These are phyloP conservation scores for Sthenelais limicola DNA, from an alignment of 2,888 invertebrate genomes.

Conservation along the genomic window DNA sequence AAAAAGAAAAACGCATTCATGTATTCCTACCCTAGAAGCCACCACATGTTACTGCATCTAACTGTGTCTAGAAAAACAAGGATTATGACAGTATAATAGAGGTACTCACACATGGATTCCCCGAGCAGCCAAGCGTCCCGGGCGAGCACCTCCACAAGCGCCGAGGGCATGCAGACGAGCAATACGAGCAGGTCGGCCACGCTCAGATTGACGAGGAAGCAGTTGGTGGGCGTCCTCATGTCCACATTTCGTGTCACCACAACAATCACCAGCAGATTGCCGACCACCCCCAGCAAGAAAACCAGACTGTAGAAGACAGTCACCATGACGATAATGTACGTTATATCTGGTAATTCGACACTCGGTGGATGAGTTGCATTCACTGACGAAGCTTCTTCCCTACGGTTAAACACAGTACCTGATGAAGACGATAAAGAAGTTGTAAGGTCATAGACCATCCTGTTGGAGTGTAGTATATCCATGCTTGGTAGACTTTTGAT, in stretches of 20 bases:
- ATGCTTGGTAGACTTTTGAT: no score
- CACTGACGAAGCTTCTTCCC: no score
- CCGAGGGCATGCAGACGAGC: slow-evolving; percentile 92
- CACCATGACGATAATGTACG: slow-evolving; percentile 89
- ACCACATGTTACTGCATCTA: no score
- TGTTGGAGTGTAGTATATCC: no score
- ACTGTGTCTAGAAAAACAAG: no score
- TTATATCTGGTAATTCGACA: slow-evolving; percentile 43
- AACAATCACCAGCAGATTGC: slow-evolving; percentile 93
- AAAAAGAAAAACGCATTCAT: no score
- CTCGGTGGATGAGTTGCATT: no score
- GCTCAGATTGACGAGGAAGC: slow-evolving; percentile 93
- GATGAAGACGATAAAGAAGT: no score
- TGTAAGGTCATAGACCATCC: no score
- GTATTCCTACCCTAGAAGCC: no score
- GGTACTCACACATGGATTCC: slow-evolving; percentile 90
- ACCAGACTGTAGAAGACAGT: slow-evolving; percentile 90
- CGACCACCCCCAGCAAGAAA: slow-evolving; percentile 90
- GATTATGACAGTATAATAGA: neutral
- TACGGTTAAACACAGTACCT: no score
- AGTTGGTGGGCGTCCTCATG: slow-evolving; percentile 95
- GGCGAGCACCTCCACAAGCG: slow-evolving; percentile 93
- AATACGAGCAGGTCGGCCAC: slow-evolving; percentile 93
- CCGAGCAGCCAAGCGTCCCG: slow-evolving; percentile 94
- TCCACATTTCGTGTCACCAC: slow-evolving; percentile 93